A percentile compares a stretch with the other conserved stretches of the same genome.
Evolutionary conservation across 2,888 invertebrate genomes (phyloP).

Genomic region (Anthoptus insignis): DNA sequence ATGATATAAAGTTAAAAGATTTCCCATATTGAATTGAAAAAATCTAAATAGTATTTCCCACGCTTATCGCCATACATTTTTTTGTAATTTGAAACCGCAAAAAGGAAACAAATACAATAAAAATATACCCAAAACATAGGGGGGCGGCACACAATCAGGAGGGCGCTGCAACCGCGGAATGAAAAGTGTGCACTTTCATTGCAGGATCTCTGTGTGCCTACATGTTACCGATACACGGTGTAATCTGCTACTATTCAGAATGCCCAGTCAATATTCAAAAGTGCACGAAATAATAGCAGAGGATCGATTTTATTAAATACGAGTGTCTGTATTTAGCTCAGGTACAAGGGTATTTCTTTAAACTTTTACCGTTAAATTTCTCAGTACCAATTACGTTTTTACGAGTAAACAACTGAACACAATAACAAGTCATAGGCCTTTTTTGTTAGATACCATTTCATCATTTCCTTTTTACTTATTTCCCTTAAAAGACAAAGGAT

Average conservation of each 20-base stretch:
- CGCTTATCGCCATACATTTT: slow-evolving; percentile 14
- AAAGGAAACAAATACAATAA: slow-evolving; percentile 15
- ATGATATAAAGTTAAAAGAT: background rate
- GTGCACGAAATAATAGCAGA: slow-evolving; percentile 1
- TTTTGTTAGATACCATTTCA: too few species aligned
- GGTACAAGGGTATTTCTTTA: background rate
- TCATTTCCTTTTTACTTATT: too few species aligned
- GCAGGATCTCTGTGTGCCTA: slow-evolving; percentile 9
- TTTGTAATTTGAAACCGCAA: slow-evolving; percentile 30
- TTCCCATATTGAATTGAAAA: slow-evolving; percentile 5
- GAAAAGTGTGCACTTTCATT: slow-evolving; percentile 30
- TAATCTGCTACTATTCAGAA: slow-evolving; percentile 13
- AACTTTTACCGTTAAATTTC: too few species aligned
- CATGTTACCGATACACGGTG: slow-evolving; percentile 8
- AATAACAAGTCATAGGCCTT: too few species aligned
- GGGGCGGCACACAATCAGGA: slow-evolving; percentile 26
- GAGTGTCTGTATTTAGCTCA: background rate
- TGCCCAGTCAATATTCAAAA: slow-evolving; percentile 8
- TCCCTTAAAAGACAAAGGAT: too few species aligned
- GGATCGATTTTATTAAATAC: background rate
- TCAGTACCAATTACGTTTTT: too few species aligned
- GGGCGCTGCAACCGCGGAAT: slow-evolving; percentile 24
- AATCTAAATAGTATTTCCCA: slow-evolving; percentile 8
- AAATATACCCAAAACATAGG: slow-evolving; percentile 25
- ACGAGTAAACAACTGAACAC: too few species aligned